phyloP scores from a whole-genome alignment of 2,113 vertebrate species.

The Spermophilus dauricus region DNA sequence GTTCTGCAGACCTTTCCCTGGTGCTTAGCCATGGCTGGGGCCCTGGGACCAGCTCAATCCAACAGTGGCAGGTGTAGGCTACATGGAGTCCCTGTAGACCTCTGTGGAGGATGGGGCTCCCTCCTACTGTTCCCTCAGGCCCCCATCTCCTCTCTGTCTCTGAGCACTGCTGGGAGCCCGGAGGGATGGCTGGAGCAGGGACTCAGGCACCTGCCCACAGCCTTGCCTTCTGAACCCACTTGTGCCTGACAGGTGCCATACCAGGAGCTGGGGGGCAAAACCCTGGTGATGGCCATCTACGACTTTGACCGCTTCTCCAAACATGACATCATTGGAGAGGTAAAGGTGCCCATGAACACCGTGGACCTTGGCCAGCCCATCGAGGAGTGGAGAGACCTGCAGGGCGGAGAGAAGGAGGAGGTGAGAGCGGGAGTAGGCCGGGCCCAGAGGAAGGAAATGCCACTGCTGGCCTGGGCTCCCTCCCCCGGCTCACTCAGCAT shows the following conservation, averaged over 20 bases:
- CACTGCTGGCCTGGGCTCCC: background rate
- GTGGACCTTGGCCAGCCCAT: slow-evolving; percentile 98
- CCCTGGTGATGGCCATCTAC: slow-evolving; percentile 97
- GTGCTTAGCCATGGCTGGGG: rapidly evolving
- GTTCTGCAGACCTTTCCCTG: background rate
- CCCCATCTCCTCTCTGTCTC: background rate
- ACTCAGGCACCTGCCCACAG: no score
- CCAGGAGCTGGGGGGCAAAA: slow-evolving; percentile 97
- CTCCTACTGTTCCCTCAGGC: background rate
- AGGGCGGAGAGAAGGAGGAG: slow-evolving; percentile 98
- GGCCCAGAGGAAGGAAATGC: background rate
- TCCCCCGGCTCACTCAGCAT: background rate
- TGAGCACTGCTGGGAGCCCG: no score
- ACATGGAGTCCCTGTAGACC: background rate
- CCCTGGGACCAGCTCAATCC: background rate
- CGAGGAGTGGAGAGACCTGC: slow-evolving; percentile 97
- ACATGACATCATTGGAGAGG: slow-evolving; percentile 97
- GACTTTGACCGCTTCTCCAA: slow-evolving; percentile 99
- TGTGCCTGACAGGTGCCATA: slow-evolving; percentile 93
- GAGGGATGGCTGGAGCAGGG: rapidly evolving
- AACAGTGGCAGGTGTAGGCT: no score
- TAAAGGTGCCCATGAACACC: slow-evolving; percentile 97
- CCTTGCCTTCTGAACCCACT: background rate
- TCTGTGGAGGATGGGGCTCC: background rate
- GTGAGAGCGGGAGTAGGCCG: slow-evolving; percentile 83